A percentile compares a stretch with the other conserved stretches of the same genome.
phyloP scores from a whole-genome alignment of 2,797 vertebrate genomes.

The Dendrocincla fuliginosa region DNA sequence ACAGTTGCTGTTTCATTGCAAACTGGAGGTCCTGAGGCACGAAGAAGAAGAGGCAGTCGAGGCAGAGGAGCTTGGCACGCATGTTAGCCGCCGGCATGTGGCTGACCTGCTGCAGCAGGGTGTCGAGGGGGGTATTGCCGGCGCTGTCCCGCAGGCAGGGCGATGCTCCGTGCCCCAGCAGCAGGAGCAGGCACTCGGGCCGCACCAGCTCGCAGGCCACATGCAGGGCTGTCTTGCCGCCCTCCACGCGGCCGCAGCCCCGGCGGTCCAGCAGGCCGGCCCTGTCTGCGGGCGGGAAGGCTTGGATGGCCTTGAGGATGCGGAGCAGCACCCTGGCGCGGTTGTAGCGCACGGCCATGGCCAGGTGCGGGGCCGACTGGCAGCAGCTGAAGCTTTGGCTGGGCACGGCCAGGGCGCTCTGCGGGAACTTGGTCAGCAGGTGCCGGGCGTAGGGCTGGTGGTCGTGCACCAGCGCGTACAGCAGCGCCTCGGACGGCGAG shows the following conservation, averaged over 20 bases:
- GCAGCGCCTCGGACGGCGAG: conserved; percentile 88
- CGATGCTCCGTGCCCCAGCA: conserved; percentile 85
- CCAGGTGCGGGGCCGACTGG: conserved; percentile 82
- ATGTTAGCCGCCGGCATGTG: not conserved
- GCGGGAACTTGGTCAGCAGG: conserved; percentile 83
- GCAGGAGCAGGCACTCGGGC: conserved; percentile 85
- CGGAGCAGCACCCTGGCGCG: conserved; percentile 82
- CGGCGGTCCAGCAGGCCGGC: conserved; percentile 79
- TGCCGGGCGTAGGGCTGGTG: conserved; percentile 89
- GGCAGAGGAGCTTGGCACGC: conserved; percentile 78
- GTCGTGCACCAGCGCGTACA: conserved; percentile 93
- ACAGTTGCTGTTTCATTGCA: conserved; percentile 71
- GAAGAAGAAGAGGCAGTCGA: conserved; percentile 88
- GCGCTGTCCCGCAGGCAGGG: conserved; percentile 75
- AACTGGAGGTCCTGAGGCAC: conserved; percentile 73
- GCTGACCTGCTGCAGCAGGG: conserved; percentile 80
- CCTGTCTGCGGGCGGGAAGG: conserved; percentile 58
- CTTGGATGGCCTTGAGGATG: conserved; percentile 80
- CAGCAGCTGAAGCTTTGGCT: conserved; percentile 88
- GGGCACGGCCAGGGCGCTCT: conserved; percentile 80
- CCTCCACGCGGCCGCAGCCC: conserved; percentile 84
- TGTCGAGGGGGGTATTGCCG: conserved; percentile 82
- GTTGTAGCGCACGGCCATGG: conserved; percentile 89
- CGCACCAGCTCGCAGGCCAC: conserved; percentile 87
- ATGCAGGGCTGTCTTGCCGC: conserved; percentile 85